These are phyloP conservation scores for Leptoteleia sp. DNA, from an alignment of 1,140 invertebrate genomes.

Conservation along the genomic window DNA sequence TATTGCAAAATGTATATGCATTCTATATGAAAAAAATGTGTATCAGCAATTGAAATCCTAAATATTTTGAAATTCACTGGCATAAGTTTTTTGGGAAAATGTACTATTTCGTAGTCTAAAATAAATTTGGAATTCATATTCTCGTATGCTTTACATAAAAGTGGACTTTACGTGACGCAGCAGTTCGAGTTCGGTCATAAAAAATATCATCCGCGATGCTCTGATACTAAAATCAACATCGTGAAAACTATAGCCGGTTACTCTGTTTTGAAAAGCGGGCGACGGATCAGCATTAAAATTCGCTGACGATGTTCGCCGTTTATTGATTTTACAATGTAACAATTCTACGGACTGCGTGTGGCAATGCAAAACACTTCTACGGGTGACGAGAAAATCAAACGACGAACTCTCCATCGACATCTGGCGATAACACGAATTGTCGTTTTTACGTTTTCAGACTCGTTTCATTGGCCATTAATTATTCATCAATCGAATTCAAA, in stretches of 20 bases:
- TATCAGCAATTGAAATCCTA: too few relatives aligned
- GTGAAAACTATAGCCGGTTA: conserved; percentile 35
- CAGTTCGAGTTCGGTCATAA: conserved; percentile 37
- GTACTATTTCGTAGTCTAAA: not conserved
- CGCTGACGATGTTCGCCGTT: conserved; percentile 27
- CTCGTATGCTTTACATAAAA: conserved; percentile 19
- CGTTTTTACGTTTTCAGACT: conserved; percentile 24
- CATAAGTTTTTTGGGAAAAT: not conserved
- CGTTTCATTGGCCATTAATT: conserved; percentile 35
- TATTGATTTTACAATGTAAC: conserved; percentile 52
- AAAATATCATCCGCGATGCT: conserved; percentile 41
- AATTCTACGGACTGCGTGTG: conserved; percentile 24
- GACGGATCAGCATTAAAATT: conserved; percentile 37
- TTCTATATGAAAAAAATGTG: too few relatives aligned
- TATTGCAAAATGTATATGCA: too few relatives aligned
- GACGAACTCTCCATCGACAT: conserved; percentile 35
- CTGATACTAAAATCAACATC: conserved; percentile 50
- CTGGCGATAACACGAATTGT: conserved; percentile 28
- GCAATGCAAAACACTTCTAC: conserved; percentile 29
- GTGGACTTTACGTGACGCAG: conserved; percentile 18
- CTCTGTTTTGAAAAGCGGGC: conserved; percentile 44
- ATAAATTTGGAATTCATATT: conserved; percentile 32
- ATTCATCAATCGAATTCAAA: conserved; percentile 33
- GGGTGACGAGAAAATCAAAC: conserved; percentile 43
- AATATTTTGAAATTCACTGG: too few relatives aligned